phyloP scores from a whole-genome alignment of 2,797 vertebrate genomes.

The Dipus sagitta region DNA sequence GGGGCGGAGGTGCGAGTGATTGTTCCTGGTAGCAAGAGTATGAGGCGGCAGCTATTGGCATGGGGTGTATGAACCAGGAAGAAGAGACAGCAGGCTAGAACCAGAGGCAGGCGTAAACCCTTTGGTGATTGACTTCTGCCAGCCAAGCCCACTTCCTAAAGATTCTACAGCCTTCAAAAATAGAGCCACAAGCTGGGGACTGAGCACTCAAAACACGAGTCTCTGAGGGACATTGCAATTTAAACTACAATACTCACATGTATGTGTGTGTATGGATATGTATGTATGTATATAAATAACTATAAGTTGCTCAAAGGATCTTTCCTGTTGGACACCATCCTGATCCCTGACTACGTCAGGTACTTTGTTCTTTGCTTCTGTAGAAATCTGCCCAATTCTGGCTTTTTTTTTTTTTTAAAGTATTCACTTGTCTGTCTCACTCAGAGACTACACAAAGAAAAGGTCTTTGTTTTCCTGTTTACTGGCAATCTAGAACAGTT shows the following conservation, averaged over 20 bases:
- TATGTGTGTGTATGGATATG: no score
- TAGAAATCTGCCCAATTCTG: not conserved
- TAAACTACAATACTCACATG: accelerated
- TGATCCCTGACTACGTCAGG: not conserved
- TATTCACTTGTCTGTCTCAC: not conserved
- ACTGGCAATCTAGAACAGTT: not conserved
- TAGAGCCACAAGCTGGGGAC: not conserved
- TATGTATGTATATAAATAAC: no score
- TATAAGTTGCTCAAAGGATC: not conserved
- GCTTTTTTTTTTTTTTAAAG: not conserved
- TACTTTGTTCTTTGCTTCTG: not conserved
- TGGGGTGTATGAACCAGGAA: not conserved
- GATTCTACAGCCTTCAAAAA: not conserved
- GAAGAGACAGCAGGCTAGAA: not conserved
- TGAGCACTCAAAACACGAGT: not conserved
- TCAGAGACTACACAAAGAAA: slow-evolving; percentile 10
- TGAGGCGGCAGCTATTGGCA: no score
- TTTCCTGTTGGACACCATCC: not conserved
- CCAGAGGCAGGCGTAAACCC: not conserved
- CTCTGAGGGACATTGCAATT: not conserved
- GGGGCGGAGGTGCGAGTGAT: not conserved
- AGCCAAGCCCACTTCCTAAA: not conserved
- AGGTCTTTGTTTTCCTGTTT: slow-evolving; percentile 15
- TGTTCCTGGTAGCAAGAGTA: not conserved
- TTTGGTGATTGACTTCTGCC: not conserved